These are phyloP conservation scores for Ophioninae sp. DNA, from an alignment of 2,888 invertebrate genomes.

Conservation along the genomic window DNA sequence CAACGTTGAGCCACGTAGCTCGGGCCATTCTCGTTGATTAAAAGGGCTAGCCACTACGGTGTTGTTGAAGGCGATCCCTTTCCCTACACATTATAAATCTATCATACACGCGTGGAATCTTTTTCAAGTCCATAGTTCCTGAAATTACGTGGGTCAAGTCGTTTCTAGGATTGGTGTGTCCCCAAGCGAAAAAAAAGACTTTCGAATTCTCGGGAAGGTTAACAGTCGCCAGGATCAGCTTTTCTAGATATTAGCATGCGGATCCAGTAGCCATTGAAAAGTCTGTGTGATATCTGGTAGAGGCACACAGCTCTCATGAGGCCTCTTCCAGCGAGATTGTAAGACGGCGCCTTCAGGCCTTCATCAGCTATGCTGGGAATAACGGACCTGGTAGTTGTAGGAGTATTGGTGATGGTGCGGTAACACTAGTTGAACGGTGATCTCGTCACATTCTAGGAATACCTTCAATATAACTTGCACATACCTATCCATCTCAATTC, in stretches of 20 bases:
- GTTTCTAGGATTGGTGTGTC: neutral
- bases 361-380: neutral
- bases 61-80: neutral
- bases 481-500: slow-evolving; percentile 29
- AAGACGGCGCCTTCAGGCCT: neutral
- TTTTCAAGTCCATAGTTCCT: neutral
- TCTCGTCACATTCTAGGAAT: slow-evolving; percentile 9
- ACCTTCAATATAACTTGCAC: slow-evolving; percentile 19
- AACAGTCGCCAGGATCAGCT: slow-evolving; percentile 26
- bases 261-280: slow-evolving; percentile 65
- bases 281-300: slow-evolving; percentile 43
- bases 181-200: neutral
- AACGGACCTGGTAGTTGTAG: neutral
- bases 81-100: neutral
- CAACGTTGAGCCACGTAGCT: slow-evolving; percentile 70
- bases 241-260: slow-evolving; percentile 65
- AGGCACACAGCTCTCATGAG: slow-evolving; percentile 42
- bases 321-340: slow-evolving; percentile 41
- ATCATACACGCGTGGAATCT: neutral
- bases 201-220: neutral
- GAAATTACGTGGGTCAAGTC: neutral
- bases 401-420: slow-evolving; percentile 6
- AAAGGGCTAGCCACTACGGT: slow-evolving; percentile 63
- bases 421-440: neutral
- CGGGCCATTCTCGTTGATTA: slow-evolving; percentile 74